Evolutionary conservation across 2,797 vertebrate species (phyloP), one percentile per base, ranked within the genome.

Genomic region (Salarias fasciatus): DNA sequence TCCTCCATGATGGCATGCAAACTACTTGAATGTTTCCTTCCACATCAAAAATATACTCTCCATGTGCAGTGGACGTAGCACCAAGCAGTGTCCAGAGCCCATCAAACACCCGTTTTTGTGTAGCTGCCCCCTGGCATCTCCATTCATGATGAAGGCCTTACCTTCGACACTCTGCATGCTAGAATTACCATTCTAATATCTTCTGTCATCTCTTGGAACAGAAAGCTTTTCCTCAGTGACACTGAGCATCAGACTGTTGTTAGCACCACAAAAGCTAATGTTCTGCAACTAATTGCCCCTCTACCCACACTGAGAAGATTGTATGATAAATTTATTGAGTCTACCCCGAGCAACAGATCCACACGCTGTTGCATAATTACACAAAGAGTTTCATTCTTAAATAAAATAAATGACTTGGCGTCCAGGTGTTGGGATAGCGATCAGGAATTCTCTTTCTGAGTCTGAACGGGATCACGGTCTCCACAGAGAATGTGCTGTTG

Each of bases 181-280:
- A 18, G 18, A 24, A 24, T 14, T 41, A 6, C n/a, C 40, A 41
- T 13, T 8, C 40, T 6, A 13, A 6, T 42, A 15, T 1, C 0
- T 11, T 42, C 11, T 13, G n/a, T 14, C 12, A 8, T 42, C 6
- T 15, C 33, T 35, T 35, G 6, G 12, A n/a, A 42, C 6, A 14
- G 11, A 2, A 38, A 10, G 8, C 38, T 38, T 43, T 43, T 4
- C 42, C 42, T 8, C 42, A 24, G 9, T 9, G 14, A 43, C 15
- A 4, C 41, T 14, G 13, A 18, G 42, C 40, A 50, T 28, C 28
- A 9, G 42, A 44, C 56, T n/a, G 1, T 24, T 54, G 15, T 47
- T 41, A 37, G 7, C 10, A 46, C 33, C 29, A 50, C 29, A 40
- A 40, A 49, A 63, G n/a, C 41, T 48, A 47, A 77, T 52, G 49